These are phyloP conservation scores for Dascillus cervinus DNA, from an alignment of 2,888 invertebrate genomes.

Conservation along the genomic window DNA sequence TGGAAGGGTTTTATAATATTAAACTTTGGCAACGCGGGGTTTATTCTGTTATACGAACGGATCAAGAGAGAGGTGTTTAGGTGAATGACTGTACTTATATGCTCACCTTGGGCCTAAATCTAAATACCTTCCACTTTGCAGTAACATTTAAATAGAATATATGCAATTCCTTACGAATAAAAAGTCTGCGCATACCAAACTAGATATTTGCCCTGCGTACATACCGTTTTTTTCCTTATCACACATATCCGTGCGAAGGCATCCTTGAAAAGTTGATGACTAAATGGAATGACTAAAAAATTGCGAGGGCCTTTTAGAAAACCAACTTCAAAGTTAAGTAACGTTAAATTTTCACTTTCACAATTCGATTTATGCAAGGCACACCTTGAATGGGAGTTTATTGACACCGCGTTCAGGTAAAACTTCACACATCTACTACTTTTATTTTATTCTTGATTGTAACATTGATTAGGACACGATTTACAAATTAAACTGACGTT, in stretches of 20 bases:
- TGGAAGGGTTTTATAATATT: no score
- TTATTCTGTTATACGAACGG: slow-evolving; percentile 17
- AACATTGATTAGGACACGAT: no score
- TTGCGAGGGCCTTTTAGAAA: no score
- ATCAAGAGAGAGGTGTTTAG: slow-evolving; percentile 26
- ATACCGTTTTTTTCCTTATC: slow-evolving; percentile 18
- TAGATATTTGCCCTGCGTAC: slow-evolving; percentile 6
- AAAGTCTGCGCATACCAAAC: slow-evolving; percentile 7
- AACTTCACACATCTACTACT: slow-evolving; percentile 2
- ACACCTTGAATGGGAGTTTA: slow-evolving; percentile 42
- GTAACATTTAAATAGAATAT: slow-evolving; percentile 19
- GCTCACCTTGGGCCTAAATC: slow-evolving; percentile 36
- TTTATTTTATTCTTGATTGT: no score
- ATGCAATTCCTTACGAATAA: slow-evolving; percentile 19
- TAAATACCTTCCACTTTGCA: slow-evolving; percentile 29
- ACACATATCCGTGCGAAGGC: slow-evolving; percentile 10
- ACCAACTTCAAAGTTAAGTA: slow-evolving; percentile 8
- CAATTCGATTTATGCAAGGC: slow-evolving; percentile 37
- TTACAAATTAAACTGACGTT: no score
- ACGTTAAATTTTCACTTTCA: slow-evolving; percentile 40
- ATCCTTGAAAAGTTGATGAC: slow-evolving; percentile 12
- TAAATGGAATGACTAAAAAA: no score
- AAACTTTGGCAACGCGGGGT: no score
- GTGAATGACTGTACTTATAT: slow-evolving; percentile 34
- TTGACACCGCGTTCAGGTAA: slow-evolving; percentile 40